A percentile compares a stretch with the other conserved stretches of the same genome.
These are phyloP conservation scores for Monochamus saltuarius DNA, from an alignment of 1,140 invertebrate species.

Conservation along the genomic window DNA sequence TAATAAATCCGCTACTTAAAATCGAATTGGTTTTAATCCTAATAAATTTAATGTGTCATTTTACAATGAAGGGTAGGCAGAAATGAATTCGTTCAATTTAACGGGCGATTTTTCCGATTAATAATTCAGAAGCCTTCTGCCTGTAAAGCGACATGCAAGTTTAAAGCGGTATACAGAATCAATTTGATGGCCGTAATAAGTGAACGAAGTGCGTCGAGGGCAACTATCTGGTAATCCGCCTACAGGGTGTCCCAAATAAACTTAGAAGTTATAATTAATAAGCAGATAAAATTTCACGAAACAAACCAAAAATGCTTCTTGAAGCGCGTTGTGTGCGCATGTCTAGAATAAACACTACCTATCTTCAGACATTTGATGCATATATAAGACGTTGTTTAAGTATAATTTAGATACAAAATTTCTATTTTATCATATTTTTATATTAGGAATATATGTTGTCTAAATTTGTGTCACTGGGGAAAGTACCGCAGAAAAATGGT, in stretches of 20 bases:
- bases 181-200: slow-evolving; percentile 36
- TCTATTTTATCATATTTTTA: too few relatives aligned
- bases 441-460: too few relatives aligned
- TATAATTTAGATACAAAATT: too few relatives aligned
- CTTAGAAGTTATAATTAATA: too few relatives aligned
- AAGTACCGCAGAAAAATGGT: too few relatives aligned
- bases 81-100: slow-evolving; percentile 19
- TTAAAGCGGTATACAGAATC: slow-evolving; percentile 27
- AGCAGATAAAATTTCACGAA: too few relatives aligned
- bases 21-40: slow-evolving; percentile 1
- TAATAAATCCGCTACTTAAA: not conserved
- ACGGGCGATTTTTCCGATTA: slow-evolving; percentile 13
- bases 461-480: too few relatives aligned
- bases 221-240: slow-evolving; percentile 41
- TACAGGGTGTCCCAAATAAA: not conserved
- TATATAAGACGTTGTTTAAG: too few relatives aligned
- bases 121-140: slow-evolving; percentile 13
- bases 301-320: too few relatives aligned
- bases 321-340: too few relatives aligned
- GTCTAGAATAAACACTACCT: too few relatives aligned
- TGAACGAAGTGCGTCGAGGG: slow-evolving; percentile 41
- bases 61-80: slow-evolving; percentile 6
- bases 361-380: too few relatives aligned
- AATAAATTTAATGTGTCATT: slow-evolving; percentile 15
- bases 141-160: slow-evolving; percentile 17